phyloP scores from a whole-genome alignment of 2,797 vertebrate species.

The Naso thynnoides region DNA sequence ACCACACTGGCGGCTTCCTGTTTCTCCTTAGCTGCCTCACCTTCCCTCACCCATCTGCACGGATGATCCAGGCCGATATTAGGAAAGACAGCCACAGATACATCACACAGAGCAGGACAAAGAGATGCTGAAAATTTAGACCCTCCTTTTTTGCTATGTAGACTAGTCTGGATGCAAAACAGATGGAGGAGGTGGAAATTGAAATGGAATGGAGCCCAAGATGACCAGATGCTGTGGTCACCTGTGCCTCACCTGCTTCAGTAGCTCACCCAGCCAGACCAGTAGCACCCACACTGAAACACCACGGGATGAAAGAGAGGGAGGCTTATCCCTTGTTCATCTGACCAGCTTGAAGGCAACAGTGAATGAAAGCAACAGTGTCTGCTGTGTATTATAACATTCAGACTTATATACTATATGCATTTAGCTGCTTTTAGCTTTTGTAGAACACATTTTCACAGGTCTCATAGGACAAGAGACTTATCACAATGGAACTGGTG shows the following conservation, averaged over 20 bases:
- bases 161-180: background rate
- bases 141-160: background rate
- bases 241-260: constrained; percentile 51
- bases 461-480: no score
- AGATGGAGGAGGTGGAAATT: constrained; percentile 9
- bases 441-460: no score
- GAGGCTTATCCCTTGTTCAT: constrained; percentile 4
- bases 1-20: constrained; percentile 38
- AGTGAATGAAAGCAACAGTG: constrained; percentile 18
- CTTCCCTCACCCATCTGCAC: constrained; percentile 45
- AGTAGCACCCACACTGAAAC: constrained; percentile 39
- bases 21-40: constrained; percentile 44
- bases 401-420: background rate
- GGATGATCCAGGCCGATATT: constrained; percentile 43
- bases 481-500: no score
- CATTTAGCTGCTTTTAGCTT: background rate
- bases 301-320: constrained; percentile 18
- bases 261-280: constrained; percentile 46
- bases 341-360: constrained; percentile 22
- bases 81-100: background rate
- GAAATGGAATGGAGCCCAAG: constrained; percentile 37
- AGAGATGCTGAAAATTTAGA: background rate
- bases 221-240: constrained; percentile 65
- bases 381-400: no score
- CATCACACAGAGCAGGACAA: background rate